Percentiles rank a stretch among this genome's conserved stretches.
These are phyloP conservation scores for Synanthedon andrenaeformis DNA, from an alignment of 2,888 invertebrate genomes.

Conservation along the genomic window DNA sequence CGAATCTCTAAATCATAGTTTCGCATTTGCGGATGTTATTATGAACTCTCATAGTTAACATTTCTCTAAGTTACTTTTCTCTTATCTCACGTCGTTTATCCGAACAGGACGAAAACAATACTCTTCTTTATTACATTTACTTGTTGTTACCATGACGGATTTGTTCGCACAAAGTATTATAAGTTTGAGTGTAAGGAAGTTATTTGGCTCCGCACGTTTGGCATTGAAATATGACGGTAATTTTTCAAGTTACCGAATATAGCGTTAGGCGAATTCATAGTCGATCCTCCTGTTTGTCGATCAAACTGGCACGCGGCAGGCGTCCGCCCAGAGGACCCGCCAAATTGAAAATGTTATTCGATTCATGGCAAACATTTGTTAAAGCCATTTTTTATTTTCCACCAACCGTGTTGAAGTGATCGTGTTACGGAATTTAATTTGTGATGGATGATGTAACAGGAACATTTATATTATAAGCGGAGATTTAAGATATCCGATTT, in stretches of 20 bases:
- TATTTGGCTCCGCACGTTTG: slow-evolving; percentile 43
- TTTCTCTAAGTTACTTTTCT: not conserved
- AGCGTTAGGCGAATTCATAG: slow-evolving; percentile 24
- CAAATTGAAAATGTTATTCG: slow-evolving; percentile 48
- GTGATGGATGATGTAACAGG: too few relatives aligned
- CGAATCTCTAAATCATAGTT: too few relatives aligned
- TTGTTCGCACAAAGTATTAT: slow-evolving; percentile 23
- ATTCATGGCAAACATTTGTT: slow-evolving; percentile 8
- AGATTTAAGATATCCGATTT: too few relatives aligned
- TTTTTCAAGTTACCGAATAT: slow-evolving; percentile 46
- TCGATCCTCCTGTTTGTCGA: slow-evolving; percentile 54
- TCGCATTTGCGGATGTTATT: too few relatives aligned
- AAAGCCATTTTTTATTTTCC: not conserved
- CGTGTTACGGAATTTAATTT: not conserved
- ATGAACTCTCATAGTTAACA: not conserved
- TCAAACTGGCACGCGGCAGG: slow-evolving; percentile 28
- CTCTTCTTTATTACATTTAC: not conserved
- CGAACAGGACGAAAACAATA: not conserved
- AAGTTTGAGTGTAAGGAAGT: slow-evolving; percentile 44
- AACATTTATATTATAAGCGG: too few relatives aligned
- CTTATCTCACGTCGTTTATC: not conserved
- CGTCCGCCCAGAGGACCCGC: slow-evolving; percentile 13
- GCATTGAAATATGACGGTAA: slow-evolving; percentile 60
- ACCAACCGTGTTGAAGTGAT: not conserved
- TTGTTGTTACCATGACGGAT: slow-evolving; percentile 24